phyloP scores from a whole-genome alignment of 2,888 invertebrate genomes.

The Agonopterix arenella region DNA sequence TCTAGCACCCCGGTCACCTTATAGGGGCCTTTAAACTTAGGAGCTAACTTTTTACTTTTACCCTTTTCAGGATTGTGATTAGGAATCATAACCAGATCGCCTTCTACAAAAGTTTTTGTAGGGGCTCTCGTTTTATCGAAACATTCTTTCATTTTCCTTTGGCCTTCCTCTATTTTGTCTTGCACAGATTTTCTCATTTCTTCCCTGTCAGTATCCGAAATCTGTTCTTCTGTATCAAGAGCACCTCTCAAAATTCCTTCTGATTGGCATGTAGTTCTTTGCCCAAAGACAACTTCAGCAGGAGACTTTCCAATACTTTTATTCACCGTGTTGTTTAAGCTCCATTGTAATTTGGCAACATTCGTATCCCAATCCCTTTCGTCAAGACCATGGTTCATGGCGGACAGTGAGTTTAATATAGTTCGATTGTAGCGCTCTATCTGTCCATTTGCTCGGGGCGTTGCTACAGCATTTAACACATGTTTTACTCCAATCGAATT shows the following conservation, averaged over 20 bases:
- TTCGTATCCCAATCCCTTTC: conserved; percentile 6
- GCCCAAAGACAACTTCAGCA: conserved; percentile 1
- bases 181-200: conserved; percentile 4
- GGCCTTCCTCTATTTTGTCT: neutral
- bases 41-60: too few species aligned
- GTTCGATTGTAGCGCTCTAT: conserved; percentile 12
- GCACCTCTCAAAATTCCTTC: conserved; percentile 6
- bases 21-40: too few species aligned
- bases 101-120: too few species aligned
- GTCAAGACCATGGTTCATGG: neutral
- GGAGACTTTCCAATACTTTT: conserved; percentile 3
- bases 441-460: conserved; percentile 23
- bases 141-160: too few species aligned
- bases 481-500: conserved; percentile 9
- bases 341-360: conserved; percentile 6
- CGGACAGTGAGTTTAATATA: neutral
- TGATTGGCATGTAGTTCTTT: neutral
- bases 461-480: conserved; percentile 19
- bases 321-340: conserved; percentile 8
- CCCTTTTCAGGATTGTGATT: too few species aligned
- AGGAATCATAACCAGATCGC: too few species aligned
- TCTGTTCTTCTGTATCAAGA: neutral
- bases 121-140: too few species aligned
- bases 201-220: neutral
- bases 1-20: too few species aligned